These are phyloP conservation scores for Heteromormyrus szaboi DNA, from an alignment of 2,797 vertebrate species.

Conservation along the genomic window DNA sequence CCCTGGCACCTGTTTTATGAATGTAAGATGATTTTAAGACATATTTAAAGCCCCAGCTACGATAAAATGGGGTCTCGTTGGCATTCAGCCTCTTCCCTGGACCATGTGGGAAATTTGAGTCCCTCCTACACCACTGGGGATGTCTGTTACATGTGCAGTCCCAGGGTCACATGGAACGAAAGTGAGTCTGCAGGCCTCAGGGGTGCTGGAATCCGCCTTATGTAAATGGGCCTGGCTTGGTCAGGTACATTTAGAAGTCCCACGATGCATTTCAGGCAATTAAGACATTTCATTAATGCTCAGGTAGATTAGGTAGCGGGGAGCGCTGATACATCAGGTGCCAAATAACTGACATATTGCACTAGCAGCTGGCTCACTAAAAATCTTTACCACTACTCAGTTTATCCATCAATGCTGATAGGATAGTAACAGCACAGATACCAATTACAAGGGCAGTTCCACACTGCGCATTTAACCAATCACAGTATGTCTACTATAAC, in stretches of 20 bases:
- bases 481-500: not conserved
- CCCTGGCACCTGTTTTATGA: not conserved
- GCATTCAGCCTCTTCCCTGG: conserved; percentile 40
- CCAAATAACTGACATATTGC: conserved; percentile 30
- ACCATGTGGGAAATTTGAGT: conserved; percentile 55
- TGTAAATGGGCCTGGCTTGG: conserved; percentile 42
- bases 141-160: conserved; percentile 44
- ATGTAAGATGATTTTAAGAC: not conserved
- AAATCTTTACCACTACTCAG: conserved; percentile 4
- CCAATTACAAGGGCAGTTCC: conserved; percentile 12
- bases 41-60: conserved; percentile 19
- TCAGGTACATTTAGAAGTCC: conserved; percentile 40
- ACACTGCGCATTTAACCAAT: not conserved
- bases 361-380: conserved; percentile 17
- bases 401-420: conserved; percentile 12
- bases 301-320: conserved; percentile 28
- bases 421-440: conserved; percentile 14
- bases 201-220: conserved; percentile 38
- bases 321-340: conserved; percentile 31
- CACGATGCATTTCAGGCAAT: conserved; percentile 39
- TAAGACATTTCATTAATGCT: conserved; percentile 42
- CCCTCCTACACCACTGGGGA: conserved; percentile 31
- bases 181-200: conserved; percentile 56
- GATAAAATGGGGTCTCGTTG: conserved; percentile 33
- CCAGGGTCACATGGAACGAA: conserved; percentile 46